A percentile compares a stretch with the other conserved stretches of the same genome.
Evolutionary conservation across 2,113 vertebrate species (phyloP).

Genomic region (Euleptes europaea): DNA sequence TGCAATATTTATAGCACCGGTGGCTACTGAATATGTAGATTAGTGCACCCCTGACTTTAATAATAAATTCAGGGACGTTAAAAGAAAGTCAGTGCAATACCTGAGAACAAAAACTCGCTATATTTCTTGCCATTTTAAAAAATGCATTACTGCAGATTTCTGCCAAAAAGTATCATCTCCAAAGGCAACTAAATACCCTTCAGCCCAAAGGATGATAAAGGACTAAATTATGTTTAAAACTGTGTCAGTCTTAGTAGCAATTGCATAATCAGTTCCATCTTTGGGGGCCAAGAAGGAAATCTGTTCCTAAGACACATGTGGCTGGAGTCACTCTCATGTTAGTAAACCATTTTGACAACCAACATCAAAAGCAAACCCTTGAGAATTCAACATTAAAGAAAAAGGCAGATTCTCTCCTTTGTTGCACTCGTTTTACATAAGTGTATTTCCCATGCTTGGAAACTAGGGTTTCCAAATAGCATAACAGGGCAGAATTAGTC

Average conservation of each 20-base stretch:
- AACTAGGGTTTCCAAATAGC: conserved; percentile 13
- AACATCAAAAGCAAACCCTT: conserved; percentile 27
- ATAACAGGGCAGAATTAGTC: conserved; percentile 17
- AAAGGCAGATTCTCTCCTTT: not conserved
- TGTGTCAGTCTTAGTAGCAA: conserved; percentile 1
- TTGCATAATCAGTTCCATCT: not conserved
- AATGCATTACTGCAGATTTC: conserved; percentile 21
- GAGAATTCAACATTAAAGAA: not conserved
- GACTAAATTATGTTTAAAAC: conserved; percentile 2
- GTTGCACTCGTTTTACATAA: not conserved
- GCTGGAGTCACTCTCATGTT: not conserved
- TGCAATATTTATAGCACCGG: not conserved
- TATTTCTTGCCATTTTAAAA: not conserved
- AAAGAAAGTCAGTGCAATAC: not conserved
- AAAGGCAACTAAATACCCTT: not conserved
- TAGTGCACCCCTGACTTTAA: not conserved
- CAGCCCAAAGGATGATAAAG: not conserved
- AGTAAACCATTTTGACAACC: conserved; percentile 3
- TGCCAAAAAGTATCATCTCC: conserved; percentile 22
- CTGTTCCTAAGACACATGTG: not conserved
- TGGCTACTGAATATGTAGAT: not conserved
- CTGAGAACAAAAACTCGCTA: not conserved
- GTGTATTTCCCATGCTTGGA: not conserved
- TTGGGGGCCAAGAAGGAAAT: not conserved
- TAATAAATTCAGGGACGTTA: not conserved